phyloP scores from a whole-genome alignment of 1,140 invertebrate species.

The Hydropsyche tenuis region DNA sequence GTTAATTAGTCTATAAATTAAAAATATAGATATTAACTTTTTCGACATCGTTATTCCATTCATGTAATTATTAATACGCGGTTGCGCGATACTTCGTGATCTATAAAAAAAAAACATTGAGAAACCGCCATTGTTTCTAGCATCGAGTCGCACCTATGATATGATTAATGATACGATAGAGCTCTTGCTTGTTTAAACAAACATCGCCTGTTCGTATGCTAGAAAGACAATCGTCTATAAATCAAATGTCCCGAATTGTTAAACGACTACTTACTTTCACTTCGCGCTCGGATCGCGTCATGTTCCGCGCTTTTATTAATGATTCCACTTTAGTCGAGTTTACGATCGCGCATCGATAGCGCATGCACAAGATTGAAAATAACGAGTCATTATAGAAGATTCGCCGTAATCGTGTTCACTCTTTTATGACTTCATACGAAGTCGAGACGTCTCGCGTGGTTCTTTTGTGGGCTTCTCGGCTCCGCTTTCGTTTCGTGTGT shows the following conservation, averaged over 20 bases:
- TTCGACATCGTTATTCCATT: background rate
- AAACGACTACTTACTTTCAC: too few relatives aligned
- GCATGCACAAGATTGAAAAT: too few relatives aligned
- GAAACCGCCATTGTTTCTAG: background rate
- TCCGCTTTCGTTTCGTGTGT: background rate
- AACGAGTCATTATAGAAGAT: too few relatives aligned
- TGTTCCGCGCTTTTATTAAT: too few relatives aligned
- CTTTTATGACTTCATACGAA: too few relatives aligned
- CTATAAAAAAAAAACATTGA: background rate
- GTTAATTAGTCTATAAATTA: background rate
- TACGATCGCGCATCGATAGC: too few relatives aligned
- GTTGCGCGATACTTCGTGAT: constrained; percentile 15
- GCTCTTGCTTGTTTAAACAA: background rate
- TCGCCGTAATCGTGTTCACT: too few relatives aligned
- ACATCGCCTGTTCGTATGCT: background rate
- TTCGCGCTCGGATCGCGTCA: too few relatives aligned
- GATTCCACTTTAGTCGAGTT: too few relatives aligned
- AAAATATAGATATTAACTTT: background rate
- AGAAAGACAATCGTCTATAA: background rate
- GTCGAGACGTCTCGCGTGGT: too few relatives aligned
- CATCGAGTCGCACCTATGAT: too few relatives aligned
- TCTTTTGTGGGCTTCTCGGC: background rate
- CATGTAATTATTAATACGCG: background rate
- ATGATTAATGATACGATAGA: too few relatives aligned
- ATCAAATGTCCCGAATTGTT: background rate